Conservation (phyloP, 2,113 vertebrate genomes). For the Tupaia tana region DNA sequence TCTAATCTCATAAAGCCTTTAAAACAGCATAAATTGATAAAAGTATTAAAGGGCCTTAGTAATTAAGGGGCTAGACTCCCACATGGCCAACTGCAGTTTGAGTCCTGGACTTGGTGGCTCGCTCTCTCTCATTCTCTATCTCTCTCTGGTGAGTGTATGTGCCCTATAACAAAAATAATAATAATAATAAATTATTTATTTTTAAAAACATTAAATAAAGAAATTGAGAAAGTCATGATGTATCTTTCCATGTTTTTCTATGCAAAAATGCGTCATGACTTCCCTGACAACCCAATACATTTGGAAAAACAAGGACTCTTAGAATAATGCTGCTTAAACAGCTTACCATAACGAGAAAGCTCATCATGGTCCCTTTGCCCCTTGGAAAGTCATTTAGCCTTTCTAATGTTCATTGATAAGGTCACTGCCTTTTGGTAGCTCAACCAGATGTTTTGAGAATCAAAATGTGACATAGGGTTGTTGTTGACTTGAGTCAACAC, state of each 20-base stretch:
- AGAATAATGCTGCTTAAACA: neutral
- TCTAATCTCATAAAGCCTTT: neutral
- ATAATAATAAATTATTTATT: no score
- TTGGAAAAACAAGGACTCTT: neutral
- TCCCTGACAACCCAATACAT: neutral
- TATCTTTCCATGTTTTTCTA: no score
- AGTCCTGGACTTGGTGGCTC: no score
- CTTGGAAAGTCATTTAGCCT: conserved; percentile 37
- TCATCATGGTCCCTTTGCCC: neutral
- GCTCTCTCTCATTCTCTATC: no score
- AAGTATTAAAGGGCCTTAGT: neutral
- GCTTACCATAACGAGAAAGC: neutral
- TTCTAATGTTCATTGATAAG: conserved; percentile 1
- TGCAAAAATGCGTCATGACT: no score
- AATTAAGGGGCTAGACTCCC: no score
- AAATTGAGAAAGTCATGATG: no score
- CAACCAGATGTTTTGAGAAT: neutral
- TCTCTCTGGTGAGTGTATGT: no score
- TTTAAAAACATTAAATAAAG: no score
- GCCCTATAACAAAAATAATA: no score
- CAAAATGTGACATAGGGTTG: neutral
- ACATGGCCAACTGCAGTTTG: no score
- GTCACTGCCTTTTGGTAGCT: neutral
- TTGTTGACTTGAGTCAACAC: neutral
- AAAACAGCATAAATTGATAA: neutral